Evolutionary conservation across 2,888 invertebrate genomes (phyloP).

Genomic region (Gastracanthus pulcherrimus): DNA sequence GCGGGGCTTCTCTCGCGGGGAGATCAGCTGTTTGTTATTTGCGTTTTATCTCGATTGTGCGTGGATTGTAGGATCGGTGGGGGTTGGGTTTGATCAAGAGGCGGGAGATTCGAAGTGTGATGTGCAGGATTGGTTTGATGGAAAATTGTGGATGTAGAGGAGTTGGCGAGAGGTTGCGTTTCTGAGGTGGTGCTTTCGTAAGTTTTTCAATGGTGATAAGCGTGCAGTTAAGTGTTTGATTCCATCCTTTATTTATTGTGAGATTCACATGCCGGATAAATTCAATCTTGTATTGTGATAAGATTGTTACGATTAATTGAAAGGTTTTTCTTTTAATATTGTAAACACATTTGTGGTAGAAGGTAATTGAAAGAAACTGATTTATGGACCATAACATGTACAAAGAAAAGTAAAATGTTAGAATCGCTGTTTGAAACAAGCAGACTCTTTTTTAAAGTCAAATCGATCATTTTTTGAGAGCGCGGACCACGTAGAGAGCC

Average conservation of each 20-base stretch:
- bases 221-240: background rate
- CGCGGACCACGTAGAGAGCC: no score
- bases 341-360: no score
- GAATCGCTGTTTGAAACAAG: no score
- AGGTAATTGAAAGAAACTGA: no score
- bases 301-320: background rate
- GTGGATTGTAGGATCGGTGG: no score
- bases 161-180: background rate
- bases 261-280: background rate
- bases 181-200: background rate
- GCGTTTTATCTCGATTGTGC: no score
- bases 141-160: background rate
- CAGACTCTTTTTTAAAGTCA: no score
- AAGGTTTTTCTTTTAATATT: background rate
- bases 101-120: background rate
- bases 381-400: no score
- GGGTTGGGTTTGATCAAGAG: no score
- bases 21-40: background rate
- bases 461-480: no score
- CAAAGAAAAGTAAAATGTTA: no score
- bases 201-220: background rate
- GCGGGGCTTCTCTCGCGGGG: slow-evolving; percentile 6
- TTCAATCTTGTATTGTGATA: background rate
- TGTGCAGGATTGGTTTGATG: background rate
- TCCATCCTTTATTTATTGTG: background rate